Evolutionary conservation across 1,140 invertebrate species (phyloP).

Genomic region (Neomicropteryx cornuta): DNA sequence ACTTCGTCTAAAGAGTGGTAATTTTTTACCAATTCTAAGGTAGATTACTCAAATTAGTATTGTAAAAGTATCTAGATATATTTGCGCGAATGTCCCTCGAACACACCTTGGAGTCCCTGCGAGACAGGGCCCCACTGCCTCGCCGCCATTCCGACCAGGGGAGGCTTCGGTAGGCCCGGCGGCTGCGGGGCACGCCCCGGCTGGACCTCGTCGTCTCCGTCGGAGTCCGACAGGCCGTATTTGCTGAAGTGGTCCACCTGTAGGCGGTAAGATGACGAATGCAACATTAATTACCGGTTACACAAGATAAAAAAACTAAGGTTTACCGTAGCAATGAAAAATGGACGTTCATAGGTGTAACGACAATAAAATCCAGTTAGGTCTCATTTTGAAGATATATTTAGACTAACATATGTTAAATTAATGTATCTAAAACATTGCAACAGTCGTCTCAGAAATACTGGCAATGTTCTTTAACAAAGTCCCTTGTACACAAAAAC

Average conservation of each 20-base stretch:
- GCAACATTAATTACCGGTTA: background rate
- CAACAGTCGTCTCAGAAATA: too few species aligned
- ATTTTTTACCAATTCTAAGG: too few species aligned
- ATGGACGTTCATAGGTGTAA: background rate
- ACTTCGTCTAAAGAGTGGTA: too few species aligned
- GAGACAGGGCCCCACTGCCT: conserved; percentile 10
- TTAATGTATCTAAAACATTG: too few species aligned
- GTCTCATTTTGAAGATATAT: too few species aligned
- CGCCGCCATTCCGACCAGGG: conserved; percentile 18
- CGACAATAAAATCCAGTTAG: conserved; percentile 6
- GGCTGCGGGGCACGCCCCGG: conserved; percentile 13
- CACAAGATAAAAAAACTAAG: conserved; percentile 3
- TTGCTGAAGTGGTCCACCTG: conserved; percentile 95
- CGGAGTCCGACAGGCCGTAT: conserved; percentile 84
- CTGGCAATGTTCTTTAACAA: too few species aligned
- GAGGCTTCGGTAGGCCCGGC: conserved; percentile 22
- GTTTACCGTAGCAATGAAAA: conserved; percentile 1
- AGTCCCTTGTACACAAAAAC: too few species aligned
- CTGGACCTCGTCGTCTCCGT: conserved; percentile 62
- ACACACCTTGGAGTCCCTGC: too few species aligned
- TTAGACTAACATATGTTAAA: too few species aligned
- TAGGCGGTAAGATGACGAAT: conserved; percentile 16
- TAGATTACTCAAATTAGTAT: too few species aligned
- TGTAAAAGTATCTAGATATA: too few species aligned
- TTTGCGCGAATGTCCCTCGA: too few species aligned